A percentile compares a stretch with the other conserved stretches of the same genome.
Evolutionary conservation across 2,888 invertebrate genomes (phyloP).

Genomic region (Melangyna quadrimaculata): DNA sequence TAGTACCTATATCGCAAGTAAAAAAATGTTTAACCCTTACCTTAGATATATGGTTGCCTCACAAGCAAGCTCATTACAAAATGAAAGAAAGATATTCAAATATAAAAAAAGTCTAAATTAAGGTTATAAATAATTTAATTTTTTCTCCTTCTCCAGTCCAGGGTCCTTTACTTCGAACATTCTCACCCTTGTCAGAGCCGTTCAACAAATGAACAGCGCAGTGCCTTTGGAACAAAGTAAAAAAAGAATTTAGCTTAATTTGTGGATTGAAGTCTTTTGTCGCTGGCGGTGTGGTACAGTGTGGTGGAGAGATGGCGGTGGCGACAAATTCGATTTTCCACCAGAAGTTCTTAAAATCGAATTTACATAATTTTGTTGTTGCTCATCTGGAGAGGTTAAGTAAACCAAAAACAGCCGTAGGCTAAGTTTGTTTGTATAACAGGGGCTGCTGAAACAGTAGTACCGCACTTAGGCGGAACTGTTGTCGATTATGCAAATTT

Average conservation of each 20-base stretch:
- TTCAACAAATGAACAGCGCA: conserved; percentile 60
- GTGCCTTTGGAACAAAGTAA: conserved; percentile 32
- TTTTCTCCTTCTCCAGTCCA: not conserved
- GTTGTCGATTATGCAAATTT: conserved; percentile 71
- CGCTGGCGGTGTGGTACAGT: conserved; percentile 6
- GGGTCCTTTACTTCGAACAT: not conserved
- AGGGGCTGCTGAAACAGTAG: conserved; percentile 20
- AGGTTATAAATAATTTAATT: conserved; percentile 68
- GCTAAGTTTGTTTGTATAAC: conserved; percentile 7
- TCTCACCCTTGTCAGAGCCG: conserved; percentile 40
- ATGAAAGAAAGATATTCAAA: conserved; percentile 15
- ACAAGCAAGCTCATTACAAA: conserved; percentile 37
- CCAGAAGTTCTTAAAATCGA: conserved; percentile 69
- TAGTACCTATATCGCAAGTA: no score
- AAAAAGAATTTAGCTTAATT: conserved; percentile 56
- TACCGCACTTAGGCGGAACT: conserved; percentile 54
- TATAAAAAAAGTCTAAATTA: conserved; percentile 28
- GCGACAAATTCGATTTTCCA: conserved; percentile 71
- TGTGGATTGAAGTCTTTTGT: conserved; percentile 54
- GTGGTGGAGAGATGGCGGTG: not conserved
- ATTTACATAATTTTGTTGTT: conserved; percentile 71
- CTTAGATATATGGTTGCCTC: no score
- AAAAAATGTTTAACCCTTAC: no score
- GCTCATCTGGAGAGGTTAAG: conserved; percentile 71
- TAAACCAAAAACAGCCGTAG: conserved; percentile 68